Percentiles rank a stretch among this genome's conserved stretches.
These are phyloP conservation scores for Drosophila sulfurigaster DNA, from an alignment of 1,140 invertebrate species.

Conservation along the genomic window DNA sequence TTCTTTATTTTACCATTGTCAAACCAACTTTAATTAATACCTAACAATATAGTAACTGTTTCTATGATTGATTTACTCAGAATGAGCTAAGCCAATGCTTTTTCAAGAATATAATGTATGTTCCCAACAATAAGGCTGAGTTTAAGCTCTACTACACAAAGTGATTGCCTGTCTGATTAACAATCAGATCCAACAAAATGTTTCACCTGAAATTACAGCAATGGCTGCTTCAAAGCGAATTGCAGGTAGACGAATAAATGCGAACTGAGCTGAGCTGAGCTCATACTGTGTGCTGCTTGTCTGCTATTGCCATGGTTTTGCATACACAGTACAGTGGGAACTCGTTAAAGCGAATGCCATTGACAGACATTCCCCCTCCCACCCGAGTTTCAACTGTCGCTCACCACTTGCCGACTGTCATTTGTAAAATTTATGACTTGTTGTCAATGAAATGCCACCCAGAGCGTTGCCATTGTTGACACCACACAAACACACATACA, in stretches of 20 bases:
- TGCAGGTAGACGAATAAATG: not conserved
- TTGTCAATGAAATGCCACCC: conserved; percentile 81
- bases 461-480: conserved; percentile 76
- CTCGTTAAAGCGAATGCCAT: conserved; percentile 29
- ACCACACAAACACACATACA: conserved; percentile 52
- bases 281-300: not conserved
- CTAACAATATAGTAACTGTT: too few relatives aligned
- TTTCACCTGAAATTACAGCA: too few relatives aligned
- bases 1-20: too few relatives aligned
- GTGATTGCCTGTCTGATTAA: too few relatives aligned
- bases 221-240: too few relatives aligned
- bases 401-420: conserved; percentile 71
- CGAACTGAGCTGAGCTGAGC: not conserved
- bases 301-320: conserved; percentile 21
- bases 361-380: not conserved
- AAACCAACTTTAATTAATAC: too few relatives aligned
- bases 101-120: too few relatives aligned
- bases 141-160: too few relatives aligned
- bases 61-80: too few relatives aligned
- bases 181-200: too few relatives aligned
- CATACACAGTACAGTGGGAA: conserved; percentile 12
- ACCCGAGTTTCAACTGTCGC: conserved; percentile 31
- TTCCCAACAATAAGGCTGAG: too few relatives aligned
- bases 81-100: too few relatives aligned
- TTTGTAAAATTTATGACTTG: conserved; percentile 78